Conservation (phyloP, 2,797 vertebrate genomes). For the Anas flavirostris region DNA sequence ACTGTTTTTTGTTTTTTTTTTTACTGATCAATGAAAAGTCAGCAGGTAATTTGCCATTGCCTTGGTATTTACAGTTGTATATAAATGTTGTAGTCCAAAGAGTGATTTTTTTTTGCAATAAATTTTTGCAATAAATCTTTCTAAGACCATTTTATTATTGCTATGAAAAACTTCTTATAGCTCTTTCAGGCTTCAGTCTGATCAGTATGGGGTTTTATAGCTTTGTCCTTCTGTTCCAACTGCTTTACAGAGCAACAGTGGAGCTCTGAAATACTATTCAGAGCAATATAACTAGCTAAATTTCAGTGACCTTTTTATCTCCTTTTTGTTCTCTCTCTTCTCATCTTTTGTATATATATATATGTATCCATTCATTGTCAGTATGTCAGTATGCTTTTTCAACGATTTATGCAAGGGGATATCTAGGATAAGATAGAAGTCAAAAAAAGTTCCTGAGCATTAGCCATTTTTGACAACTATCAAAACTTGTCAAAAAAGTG, state of each 20-base stretch:
- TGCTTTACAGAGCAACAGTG: not conserved
- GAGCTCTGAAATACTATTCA: not conserved
- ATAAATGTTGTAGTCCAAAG: not conserved
- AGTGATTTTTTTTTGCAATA: not conserved
- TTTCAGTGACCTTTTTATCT: not conserved
- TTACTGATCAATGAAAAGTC: not conserved
- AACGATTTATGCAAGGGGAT: not conserved
- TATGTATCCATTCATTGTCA: fast-evolving
- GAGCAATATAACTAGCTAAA: not conserved
- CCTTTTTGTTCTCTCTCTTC: not conserved
- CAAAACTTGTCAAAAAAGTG: no score
- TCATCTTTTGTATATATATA: not conserved
- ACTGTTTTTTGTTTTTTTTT: not conserved
- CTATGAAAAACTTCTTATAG: not conserved
- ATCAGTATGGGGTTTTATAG: not conserved
- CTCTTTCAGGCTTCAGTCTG: not conserved
- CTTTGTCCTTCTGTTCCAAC: not conserved
- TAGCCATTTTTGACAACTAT: not conserved
- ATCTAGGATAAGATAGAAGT: not conserved
- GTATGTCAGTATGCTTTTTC: not conserved
- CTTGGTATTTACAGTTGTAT: not conserved
- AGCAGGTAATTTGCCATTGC: not conserved
- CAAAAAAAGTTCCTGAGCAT: not conserved
- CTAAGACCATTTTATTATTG: not conserved
- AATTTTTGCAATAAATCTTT: not conserved